Evolutionary conservation across 2,888 invertebrate genomes (phyloP).

Genomic region (Drosophila quinaria): DNA sequence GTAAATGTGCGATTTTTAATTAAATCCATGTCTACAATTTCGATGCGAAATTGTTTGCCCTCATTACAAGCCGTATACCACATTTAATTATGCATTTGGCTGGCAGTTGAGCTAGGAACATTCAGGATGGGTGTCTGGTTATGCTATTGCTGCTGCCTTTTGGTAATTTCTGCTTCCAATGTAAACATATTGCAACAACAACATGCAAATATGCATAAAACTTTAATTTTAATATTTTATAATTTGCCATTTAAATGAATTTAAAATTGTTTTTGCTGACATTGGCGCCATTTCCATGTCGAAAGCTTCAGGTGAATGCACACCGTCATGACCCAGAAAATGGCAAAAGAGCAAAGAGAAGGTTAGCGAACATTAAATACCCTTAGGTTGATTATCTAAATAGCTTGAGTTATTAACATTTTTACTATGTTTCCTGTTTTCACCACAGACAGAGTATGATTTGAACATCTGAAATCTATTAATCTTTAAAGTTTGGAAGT

Average conservation of each 20-base stretch:
- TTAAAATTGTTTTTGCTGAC: conserved; percentile 52
- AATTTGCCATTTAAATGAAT: conserved; percentile 60
- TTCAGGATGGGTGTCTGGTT: not conserved
- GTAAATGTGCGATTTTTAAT: conserved; percentile 51
- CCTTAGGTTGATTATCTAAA: not conserved
- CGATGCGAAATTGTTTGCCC: conserved; percentile 55
- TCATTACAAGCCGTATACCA: conserved; percentile 41
- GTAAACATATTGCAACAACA: conserved; percentile 40
- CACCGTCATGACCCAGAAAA: conserved; percentile 26
- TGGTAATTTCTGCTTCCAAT: conserved; percentile 39
- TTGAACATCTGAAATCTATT: not conserved
- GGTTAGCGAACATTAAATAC: conserved; percentile 10
- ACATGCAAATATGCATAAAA: conserved; percentile 12
- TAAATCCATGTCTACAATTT: conserved; percentile 55
- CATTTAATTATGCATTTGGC: conserved; percentile 63
- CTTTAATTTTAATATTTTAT: conserved; percentile 58
- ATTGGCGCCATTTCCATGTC: conserved; percentile 34
- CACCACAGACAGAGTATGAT: not conserved
- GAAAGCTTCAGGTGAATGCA: conserved; percentile 26
- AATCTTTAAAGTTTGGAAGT: no score
- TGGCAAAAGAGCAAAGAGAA: not conserved
- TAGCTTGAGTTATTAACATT: not conserved
- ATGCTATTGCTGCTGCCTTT: conserved; percentile 18
- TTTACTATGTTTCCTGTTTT: not conserved
- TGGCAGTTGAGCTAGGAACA: not conserved